Base-by-base conservation (phyloP, 2,888 invertebrate species). In the Endotricha flammealis region DNA sequence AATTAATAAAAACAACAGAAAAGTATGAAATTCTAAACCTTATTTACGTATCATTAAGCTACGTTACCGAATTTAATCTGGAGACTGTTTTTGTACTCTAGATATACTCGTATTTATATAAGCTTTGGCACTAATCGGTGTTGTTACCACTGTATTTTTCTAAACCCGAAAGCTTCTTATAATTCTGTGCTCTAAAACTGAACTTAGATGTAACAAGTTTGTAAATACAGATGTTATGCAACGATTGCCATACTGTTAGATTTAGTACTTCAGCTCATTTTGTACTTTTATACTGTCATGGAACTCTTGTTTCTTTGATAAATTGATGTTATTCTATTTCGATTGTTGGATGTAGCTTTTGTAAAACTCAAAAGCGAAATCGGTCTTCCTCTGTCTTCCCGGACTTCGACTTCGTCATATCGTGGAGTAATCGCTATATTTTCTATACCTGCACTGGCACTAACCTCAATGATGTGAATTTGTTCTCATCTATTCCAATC, bases 41-140 rank as follows among this genome's bases (percentile, higher is more conserved):
- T 58, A 57, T 69, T 57, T 54, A 57, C 57, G 68, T 82, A 82
- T 80, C 74, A 59, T 68, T 82, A 79, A 82, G 75, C 74, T 81
- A 83, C 85, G 77, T 87, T 83, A 87, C 86, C 87, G 87, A 88
- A 88, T 88, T 88, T 88, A 88, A 71, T 77, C 83, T 83, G 85
- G 87, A 87, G 87, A 88, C 87, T 88, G 87, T 82, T 88, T 88
- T 87, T 88, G 83, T 85, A 87, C 76, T 82, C 82, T 72, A 73
- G 68, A 65, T 58, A 50, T 71, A 71, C 60, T 75, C 68, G 70
- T 81, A 79, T 76, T 73, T 83, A 76, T 75, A 71, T 70, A 63
- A 62, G 81, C 82, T 75, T 82, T 75, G 75, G 78, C 80, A 75
- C 76, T 68, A 64, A 64, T 60, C 62, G 57, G 55, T 63, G 14